Evolutionary conservation across 2,888 invertebrate species (phyloP).

Genomic region (Pseudanteris insignis): DNA sequence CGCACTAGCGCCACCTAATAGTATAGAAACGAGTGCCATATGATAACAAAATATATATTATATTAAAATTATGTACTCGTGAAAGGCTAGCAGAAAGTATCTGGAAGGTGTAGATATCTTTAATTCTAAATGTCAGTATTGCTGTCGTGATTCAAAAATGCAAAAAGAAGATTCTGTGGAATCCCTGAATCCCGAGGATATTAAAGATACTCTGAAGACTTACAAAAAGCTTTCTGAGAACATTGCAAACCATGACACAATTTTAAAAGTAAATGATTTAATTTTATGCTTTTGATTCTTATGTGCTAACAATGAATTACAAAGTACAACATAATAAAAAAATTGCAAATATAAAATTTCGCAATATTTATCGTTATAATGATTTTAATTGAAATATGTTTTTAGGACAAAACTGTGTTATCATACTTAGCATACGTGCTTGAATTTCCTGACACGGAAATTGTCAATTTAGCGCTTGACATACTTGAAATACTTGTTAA

Average conservation of each 20-base stretch:
- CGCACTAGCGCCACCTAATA: background rate
- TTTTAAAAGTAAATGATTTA: conserved; percentile 57
- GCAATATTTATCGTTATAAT: background rate
- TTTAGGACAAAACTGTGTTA: conserved; percentile 63
- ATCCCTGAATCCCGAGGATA: conserved; percentile 56
- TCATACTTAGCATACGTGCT: conserved; percentile 62
- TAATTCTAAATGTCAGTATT: conserved; percentile 34
- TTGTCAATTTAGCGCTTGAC: conserved; percentile 58
- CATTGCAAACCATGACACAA: conserved; percentile 63
- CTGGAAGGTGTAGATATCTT: background rate
- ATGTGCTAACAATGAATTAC: too few species aligned
- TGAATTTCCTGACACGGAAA: conserved; percentile 59
- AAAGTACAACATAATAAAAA: too few species aligned
- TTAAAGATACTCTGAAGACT: conserved; percentile 59
- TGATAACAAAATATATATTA: conserved; percentile 1
- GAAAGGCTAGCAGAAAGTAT: background rate
- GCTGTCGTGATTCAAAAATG: conserved; percentile 44
- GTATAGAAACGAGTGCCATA: background rate
- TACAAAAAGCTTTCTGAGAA: conserved; percentile 63
- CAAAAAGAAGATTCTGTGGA: conserved; percentile 59
- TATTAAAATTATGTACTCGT: too few species aligned
- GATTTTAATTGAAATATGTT: conserved; percentile 2
- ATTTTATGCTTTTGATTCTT: conserved; percentile 1
- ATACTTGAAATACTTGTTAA: conserved; percentile 62
- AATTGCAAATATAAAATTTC: too few species aligned